A percentile compares a stretch with the other conserved stretches of the same genome.
phyloP scores from a whole-genome alignment of 1,140 invertebrate species.

The Spodoptera litura region DNA sequence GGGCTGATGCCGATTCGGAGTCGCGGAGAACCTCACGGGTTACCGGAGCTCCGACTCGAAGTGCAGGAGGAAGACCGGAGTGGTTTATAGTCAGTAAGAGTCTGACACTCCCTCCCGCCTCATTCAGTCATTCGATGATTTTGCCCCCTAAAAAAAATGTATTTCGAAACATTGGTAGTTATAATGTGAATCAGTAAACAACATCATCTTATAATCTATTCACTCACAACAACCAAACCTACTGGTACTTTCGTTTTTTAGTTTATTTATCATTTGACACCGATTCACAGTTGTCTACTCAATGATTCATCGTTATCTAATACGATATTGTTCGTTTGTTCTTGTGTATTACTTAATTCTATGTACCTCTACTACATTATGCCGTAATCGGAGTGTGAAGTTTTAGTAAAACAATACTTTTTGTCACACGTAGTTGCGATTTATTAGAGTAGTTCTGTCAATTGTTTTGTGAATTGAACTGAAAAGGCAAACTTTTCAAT shows the following conservation, averaged over 20 bases:
- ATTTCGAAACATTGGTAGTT: no score
- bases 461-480: no score
- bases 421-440: neutral
- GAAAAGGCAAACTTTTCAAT: no score
- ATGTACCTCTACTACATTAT: neutral
- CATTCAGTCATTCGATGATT: no score
- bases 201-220: neutral
- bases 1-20: no score
- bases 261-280: constrained; percentile 25
- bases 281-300: constrained; percentile 21
- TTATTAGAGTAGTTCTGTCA: no score
- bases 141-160: no score
- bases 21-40: no score
- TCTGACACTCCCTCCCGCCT: no score
- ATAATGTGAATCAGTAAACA: neutral
- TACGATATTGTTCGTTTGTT: constrained; percentile 36
- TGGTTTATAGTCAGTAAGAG: no score
- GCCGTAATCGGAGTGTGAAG: constrained; percentile 15
- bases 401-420: neutral
- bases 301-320: constrained; percentile 26
- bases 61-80: no score
- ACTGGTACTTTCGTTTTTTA: neutral
- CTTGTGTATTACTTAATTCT: constrained; percentile 8
- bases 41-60: no score
- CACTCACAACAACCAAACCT: neutral